Conservation (phyloP, 2,888 invertebrate genomes). For the Paralinhomoeus sp. region DNA sequence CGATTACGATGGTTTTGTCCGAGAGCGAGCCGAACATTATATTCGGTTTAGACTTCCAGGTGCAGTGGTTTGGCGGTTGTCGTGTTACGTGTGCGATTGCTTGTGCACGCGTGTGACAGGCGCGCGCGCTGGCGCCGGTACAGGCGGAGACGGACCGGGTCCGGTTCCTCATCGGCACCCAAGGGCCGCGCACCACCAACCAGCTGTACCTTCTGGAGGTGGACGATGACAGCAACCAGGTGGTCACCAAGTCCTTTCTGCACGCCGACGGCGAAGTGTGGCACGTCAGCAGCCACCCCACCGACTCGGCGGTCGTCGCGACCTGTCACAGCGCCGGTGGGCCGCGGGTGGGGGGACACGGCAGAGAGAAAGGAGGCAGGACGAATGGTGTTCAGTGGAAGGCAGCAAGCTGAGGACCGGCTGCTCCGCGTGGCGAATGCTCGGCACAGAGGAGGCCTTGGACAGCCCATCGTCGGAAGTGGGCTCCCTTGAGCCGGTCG, state of each 20-base stretch:
- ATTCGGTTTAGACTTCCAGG: no score
- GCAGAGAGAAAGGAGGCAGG: no score
- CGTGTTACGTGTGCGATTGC: no score
- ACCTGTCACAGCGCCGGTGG: constrained; percentile 54
- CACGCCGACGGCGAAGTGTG: constrained; percentile 82
- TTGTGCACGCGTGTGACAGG: constrained; percentile 2
- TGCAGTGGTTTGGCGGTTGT: no score
- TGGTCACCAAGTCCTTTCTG: constrained; percentile 53
- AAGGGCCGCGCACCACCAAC: constrained; percentile 40
- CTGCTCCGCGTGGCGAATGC: not conserved
- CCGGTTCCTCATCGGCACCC: constrained; percentile 79
- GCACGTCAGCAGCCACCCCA: constrained; percentile 65
- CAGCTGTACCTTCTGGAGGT: constrained; percentile 67
- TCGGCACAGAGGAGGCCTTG: not conserved
- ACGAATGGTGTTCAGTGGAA: constrained; percentile 1
- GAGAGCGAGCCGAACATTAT: no score
- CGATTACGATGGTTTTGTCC: no score
- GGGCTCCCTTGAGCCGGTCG: no score
- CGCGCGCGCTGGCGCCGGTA: constrained; percentile 1
- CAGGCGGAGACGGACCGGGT: constrained; percentile 43
- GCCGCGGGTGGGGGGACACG: no score
- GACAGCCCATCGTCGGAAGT: no score
- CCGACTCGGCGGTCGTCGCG: constrained; percentile 47
- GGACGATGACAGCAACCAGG: constrained; percentile 61
- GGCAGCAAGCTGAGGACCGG: not conserved